These are phyloP conservation scores for Rhingia rostrata DNA, from an alignment of 2,888 invertebrate species.

Conservation along the genomic window DNA sequence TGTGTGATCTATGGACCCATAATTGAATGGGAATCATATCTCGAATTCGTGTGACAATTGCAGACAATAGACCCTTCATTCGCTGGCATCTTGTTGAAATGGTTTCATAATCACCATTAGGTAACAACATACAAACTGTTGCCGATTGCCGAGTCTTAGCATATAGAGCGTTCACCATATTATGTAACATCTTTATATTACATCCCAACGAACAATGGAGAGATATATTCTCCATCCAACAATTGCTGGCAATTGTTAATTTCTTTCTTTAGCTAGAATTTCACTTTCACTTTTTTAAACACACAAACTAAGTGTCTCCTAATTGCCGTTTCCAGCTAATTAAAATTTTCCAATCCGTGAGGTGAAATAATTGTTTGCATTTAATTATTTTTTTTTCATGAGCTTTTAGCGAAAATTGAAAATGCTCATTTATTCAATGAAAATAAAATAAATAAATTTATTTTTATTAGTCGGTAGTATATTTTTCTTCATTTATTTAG, in stretches of 20 bases:
- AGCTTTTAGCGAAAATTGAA: too few relatives aligned
- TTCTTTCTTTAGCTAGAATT: neutral
- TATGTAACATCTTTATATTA: constrained; percentile 1
- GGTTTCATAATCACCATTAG: constrained; percentile 11
- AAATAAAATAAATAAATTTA: too few relatives aligned
- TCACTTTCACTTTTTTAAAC: constrained; percentile 24
- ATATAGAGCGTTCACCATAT: neutral
- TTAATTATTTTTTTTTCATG: too few relatives aligned
- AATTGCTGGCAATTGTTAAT: constrained; percentile 1
- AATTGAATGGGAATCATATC: too few relatives aligned
- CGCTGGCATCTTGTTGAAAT: neutral
- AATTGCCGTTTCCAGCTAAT: too few relatives aligned
- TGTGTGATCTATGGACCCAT: neutral
- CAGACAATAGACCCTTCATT: neutral
- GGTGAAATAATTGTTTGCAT: too few relatives aligned
- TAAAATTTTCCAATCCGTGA: too few relatives aligned
- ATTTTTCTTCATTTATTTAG: too few relatives aligned
- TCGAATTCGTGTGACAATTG: constrained; percentile 4
- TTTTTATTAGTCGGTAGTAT: too few relatives aligned
- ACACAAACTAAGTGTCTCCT: neutral
- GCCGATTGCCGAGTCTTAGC: neutral
- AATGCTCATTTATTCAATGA: too few relatives aligned
- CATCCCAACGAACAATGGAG: constrained; percentile 9
- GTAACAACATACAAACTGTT: neutral
- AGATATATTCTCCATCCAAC: neutral